Base-by-base conservation (phyloP, 1,140 invertebrate genomes). In the Atta texana region DNA sequence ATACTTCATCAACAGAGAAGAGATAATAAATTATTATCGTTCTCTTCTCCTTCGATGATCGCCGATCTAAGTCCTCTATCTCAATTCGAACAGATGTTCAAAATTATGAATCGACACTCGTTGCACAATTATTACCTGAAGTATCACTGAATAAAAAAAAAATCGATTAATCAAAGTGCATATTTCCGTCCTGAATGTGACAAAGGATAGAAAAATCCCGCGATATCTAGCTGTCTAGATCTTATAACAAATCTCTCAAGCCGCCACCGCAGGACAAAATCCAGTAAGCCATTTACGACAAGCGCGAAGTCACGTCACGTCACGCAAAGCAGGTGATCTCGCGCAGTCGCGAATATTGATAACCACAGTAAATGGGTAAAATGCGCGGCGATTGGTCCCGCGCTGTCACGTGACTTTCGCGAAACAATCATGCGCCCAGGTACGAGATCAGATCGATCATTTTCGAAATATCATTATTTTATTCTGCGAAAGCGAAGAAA, bases 301-400 rank as follows among this genome's bases (percentile, higher is more conserved):
- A 6, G 24, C 49, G 44, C 49, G 49, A 18, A 72, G 49, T 51
- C 49, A 68, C 77, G 77, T 51, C 49, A 68, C 77, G 77, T 28
- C 14, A n/a, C 44, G 12, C 31, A 4, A 75, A 7, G 4, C 24
- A 68, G 77, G 63, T 55, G 6, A 44, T 68, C 2, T 3, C 49
- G 63, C 77, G 77, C 77, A 80, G 77, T 12, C 77, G 77, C 77
- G n/a, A 80, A 14, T 21, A 34, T 53, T 16, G 12, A 16, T 6
- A 8, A 8, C 2, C 7, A 1, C 55, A 8, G 8, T 18, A 57
- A 51, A 57, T 21, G n/a, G 3, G 44, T 7, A 10, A 53, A 64
- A 24, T 24, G n/a, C 18, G 0, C 16, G 10, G n/a, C 57, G 21
- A 80, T 68, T 68, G 44, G 21, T 21, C 18, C 3, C 3, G 18